Conservation (phyloP, 2,888 invertebrate genomes). For the Acutogordius australiensis region DNA sequence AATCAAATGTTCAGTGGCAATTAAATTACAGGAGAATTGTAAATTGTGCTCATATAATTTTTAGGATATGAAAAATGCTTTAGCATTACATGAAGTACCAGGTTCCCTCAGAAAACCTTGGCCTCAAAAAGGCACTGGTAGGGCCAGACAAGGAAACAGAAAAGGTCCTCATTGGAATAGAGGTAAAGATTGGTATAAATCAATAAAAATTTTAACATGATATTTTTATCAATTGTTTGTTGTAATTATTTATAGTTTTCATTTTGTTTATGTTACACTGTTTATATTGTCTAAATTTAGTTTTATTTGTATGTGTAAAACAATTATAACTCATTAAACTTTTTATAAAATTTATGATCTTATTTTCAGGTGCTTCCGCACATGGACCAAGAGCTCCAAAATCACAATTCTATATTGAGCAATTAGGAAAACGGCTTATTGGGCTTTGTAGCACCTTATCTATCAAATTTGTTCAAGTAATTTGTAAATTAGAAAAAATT, state of each 20-base stretch:
- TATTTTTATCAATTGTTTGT: too few relatives aligned
- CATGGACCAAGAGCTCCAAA: constrained; percentile 72
- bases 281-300: too few relatives aligned
- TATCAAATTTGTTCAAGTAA: constrained; percentile 49
- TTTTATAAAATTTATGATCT: too few relatives aligned
- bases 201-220: too few relatives aligned
- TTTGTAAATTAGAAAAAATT: too few relatives aligned
- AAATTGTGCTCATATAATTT: constrained; percentile 18
- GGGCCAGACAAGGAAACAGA: constrained; percentile 58
- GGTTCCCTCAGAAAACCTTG: constrained; percentile 78
- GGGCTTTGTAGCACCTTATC: constrained; percentile 57
- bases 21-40: constrained; percentile 43
- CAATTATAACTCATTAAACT: too few relatives aligned
- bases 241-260: too few relatives aligned
- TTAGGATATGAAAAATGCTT: not conserved
- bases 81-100: constrained; percentile 34
- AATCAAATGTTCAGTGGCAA: constrained; percentile 39
- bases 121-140: constrained; percentile 75
- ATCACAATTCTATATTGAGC: constrained; percentile 70
- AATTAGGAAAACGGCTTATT: constrained; percentile 39
- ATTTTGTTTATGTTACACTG: too few relatives aligned
- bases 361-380: constrained; percentile 37
- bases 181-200: too few relatives aligned
- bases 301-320: too few relatives aligned
- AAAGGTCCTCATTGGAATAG: constrained; percentile 17